Evolutionary conservation across 2,888 invertebrate genomes (phyloP), one percentile per base, ranked within the genome.

Genomic region (Melanchra persicariae): DNA sequence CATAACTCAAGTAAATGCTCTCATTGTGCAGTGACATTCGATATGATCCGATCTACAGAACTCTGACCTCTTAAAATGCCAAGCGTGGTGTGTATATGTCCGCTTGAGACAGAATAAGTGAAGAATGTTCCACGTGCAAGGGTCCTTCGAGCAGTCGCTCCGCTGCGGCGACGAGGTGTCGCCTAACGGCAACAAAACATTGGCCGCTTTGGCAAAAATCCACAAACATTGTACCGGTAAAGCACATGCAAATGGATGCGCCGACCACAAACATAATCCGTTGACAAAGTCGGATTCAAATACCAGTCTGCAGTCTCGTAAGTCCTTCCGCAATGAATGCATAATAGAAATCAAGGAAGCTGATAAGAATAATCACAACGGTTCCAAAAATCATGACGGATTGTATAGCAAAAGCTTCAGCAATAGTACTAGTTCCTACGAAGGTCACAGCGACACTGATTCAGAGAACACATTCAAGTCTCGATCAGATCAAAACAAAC

Each of bases 191-290:
- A 96, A 95, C 67, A 96, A 96, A 84, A 96, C 94, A 26, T 93
- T 96, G 73, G 96, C 96, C 70, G 96, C 96, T 63, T 91, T 96
- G 77, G 96, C 96, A 83, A 96, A 97, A 87, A 96, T 97, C 74
- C 98, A 98, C 90, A 97, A 97, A 86, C 97, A 97, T 66, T 98
- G 98, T 90, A 97, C 97, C 45, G 98, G 98, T 43, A 97, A 97
- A 87, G 97, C 97, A 1, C 98, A 98, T 89, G 98, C 98, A 17
- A 97, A 97, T 83, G 98, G 98, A 61, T 97, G 97, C 85, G 92
- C 93, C 6, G 97, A 97, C 83, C 93, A 96, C 63, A 93, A 94
- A 82, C 93, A 94, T 69, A 92, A 94, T 83, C 91, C 92, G 61
- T 91, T 96, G 19, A 90, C 92, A 19, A 96, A 95, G 89, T 95